Base-by-base conservation (phyloP, 2,113 vertebrate species). In the Ia io region DNA sequence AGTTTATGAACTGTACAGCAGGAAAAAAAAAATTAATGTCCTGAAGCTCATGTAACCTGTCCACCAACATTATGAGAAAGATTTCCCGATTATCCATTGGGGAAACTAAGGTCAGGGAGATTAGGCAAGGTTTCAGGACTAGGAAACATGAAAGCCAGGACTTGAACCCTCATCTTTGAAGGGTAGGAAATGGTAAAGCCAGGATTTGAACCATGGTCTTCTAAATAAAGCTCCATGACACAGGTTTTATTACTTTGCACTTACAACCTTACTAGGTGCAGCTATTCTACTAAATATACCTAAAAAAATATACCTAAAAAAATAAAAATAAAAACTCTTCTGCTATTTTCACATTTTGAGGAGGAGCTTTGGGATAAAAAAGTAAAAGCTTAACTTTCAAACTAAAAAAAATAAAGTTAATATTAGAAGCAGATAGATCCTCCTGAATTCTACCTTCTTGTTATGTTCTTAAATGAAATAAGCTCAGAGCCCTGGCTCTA, bases 1-100 rank as follows among this genome's bases (percentile, higher is more conserved):
- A 83, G 12, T 30, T 80, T 63, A 71, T 22, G 16, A 84, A 89
- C 22, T 9, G 63, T 3, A 40, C 10, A 78, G 40, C 42, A 76
- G 85, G 30, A 92, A 93, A 95, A 96, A 53, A 65, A 63, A 28
- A 61, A 17, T 94, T 71, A 56, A 90, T 18, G n/a, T 35, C 13
- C 44, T 88, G 74, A 56, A 80, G 23, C 6, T 76, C 78, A 84
- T 42, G 65, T 94, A 51, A 65, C 51, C 9, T 70, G 61, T 25
- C n/a, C 25, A 47, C 61, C 40, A 87, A 42, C 30, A 22, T 74
- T 70, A 12, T 30, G 5, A 83, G 49, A 73, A 94, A 76, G 17
- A 30, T 35, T 70, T 65, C 32, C 42, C 69, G 73, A 76, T 22
- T 63, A 32, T 59, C 80, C 30, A 30, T 51, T 49, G 30, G 84